Conservation (phyloP, 2,797 vertebrate species). For the Peromyscus melanophrys region DNA sequence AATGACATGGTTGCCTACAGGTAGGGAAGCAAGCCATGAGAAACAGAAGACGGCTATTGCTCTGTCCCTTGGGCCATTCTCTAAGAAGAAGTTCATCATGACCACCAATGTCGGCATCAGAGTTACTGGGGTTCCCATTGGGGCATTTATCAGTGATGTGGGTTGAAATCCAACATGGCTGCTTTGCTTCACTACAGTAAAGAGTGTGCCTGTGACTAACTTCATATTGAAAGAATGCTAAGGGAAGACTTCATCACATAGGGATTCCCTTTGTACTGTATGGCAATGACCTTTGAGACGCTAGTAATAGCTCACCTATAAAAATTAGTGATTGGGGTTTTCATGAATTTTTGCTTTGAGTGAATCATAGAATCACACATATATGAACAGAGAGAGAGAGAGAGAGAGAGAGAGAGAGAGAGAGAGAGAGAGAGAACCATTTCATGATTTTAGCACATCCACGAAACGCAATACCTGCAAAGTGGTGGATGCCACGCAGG, state of each 20-base stretch:
- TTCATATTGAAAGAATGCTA: neutral
- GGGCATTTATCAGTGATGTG: no score
- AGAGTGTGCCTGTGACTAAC: neutral
- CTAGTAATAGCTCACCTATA: neutral
- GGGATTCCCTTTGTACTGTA: neutral
- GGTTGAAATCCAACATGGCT: fast-evolving
- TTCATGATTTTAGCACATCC: neutral
- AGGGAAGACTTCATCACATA: neutral
- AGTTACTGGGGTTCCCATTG: neutral
- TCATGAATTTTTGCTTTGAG: neutral
- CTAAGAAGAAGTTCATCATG: neutral
- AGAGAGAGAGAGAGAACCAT: neutral
- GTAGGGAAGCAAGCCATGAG: neutral
- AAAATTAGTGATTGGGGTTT: neutral
- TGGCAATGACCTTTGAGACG: neutral
- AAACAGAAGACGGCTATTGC: neutral
- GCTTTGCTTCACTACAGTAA: neutral
- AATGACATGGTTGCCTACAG: neutral
- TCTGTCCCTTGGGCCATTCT: neutral
- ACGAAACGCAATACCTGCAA: slow-evolving; percentile 92
- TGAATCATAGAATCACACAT: no score
- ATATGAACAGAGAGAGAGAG: no score
- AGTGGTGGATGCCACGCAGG: slow-evolving; percentile 94
- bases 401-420: fast-evolving
- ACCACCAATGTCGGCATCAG: neutral